phyloP scores from a whole-genome alignment of 1,140 invertebrate genomes.

The Maconellicoccus hirsutus region DNA sequence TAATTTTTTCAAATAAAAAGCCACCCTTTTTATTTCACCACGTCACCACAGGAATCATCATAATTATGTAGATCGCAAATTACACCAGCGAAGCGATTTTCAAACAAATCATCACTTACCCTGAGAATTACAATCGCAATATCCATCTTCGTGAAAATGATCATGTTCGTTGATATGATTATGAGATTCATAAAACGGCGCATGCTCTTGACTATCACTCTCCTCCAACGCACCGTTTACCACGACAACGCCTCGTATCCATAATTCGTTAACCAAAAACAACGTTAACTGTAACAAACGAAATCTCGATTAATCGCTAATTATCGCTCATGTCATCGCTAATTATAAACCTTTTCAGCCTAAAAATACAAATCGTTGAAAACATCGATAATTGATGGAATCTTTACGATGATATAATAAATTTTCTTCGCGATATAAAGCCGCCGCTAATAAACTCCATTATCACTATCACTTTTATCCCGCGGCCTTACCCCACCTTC shows the following conservation, averaged over 20 bases:
- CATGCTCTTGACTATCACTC: background rate
- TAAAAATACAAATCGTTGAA: background rate
- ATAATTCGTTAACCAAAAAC: background rate
- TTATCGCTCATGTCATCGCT: background rate
- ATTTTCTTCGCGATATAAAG: background rate
- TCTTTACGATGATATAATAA: background rate
- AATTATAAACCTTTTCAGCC: background rate
- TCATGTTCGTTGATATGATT: constrained; percentile 5
- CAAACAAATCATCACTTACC: background rate
- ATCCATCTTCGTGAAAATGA: constrained; percentile 4
- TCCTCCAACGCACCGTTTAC: background rate
- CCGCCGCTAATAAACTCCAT: background rate
- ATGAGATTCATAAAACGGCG: background rate
- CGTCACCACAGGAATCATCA: too few species aligned
- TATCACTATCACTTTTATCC: background rate
- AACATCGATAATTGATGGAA: background rate
- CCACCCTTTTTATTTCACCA: too few species aligned
- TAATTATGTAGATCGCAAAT: too few species aligned
- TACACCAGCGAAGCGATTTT: background rate
- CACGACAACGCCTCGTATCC: background rate
- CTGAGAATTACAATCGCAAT: constrained; percentile 16
- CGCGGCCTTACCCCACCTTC: background rate
- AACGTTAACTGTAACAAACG: constrained; percentile 12
- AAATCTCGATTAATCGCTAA: background rate
- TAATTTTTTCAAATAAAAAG: too few species aligned